Conservation (phyloP, 2,888 invertebrate species). For the Agrypnus murinus region DNA sequence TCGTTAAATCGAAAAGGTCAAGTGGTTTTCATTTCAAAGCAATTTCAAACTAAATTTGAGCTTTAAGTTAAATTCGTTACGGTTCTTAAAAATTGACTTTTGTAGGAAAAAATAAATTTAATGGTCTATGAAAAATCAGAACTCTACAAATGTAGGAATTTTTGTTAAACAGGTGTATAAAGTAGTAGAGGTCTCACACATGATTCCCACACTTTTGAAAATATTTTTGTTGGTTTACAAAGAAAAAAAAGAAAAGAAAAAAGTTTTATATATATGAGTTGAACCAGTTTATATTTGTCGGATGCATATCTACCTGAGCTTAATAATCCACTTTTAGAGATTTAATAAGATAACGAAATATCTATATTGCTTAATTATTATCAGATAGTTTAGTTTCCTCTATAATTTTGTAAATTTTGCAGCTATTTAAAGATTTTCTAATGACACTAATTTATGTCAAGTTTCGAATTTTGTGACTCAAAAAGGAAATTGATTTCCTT, state of each 20-base stretch:
- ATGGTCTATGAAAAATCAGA: conserved; percentile 40
- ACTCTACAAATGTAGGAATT: not conserved
- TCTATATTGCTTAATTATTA: conserved; percentile 11
- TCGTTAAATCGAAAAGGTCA: conserved; percentile 58
- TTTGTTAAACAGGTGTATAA: too few relatives aligned
- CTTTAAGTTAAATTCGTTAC: conserved; percentile 53
- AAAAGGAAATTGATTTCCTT: too few relatives aligned
- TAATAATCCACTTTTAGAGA: not conserved
- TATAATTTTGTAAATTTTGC: conserved; percentile 2
- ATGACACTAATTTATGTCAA: not conserved
- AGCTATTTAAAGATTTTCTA: not conserved
- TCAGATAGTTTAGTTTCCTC: not conserved
- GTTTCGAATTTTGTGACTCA: not conserved
- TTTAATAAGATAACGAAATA: conserved; percentile 2
- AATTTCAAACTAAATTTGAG: conserved; percentile 56
- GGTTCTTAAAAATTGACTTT: conserved; percentile 53
- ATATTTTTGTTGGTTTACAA: too few relatives aligned
- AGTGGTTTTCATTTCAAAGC: conserved; percentile 56
- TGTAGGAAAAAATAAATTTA: conserved; percentile 40
- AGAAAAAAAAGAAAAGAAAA: too few relatives aligned
- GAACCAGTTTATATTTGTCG: too few relatives aligned
- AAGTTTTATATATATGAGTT: too few relatives aligned
- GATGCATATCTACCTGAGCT: not conserved
- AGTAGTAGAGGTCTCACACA: too few relatives aligned
- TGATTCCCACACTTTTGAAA: too few relatives aligned